Conservation (phyloP, 2,113 vertebrate species). For the Ammospiza nelsoni region DNA sequence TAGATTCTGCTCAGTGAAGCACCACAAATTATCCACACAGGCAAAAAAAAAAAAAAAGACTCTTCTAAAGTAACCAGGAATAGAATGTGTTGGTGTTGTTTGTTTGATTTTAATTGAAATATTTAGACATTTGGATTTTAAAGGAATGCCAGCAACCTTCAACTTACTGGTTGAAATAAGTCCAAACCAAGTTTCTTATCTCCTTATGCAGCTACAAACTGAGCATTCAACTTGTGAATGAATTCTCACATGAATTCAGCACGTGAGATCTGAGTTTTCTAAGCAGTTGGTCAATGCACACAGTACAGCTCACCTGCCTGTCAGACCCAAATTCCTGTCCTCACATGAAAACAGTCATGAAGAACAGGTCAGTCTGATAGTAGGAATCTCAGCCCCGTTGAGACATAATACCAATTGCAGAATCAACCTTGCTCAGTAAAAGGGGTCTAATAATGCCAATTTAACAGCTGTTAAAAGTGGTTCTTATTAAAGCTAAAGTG, state of each 20-base stretch:
- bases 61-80: neutral
- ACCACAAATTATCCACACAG: neutral
- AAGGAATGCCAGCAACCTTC: constrained; percentile 6
- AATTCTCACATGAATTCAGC: neutral
- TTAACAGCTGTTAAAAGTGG: constrained; percentile 51
- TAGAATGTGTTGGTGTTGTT: neutral
- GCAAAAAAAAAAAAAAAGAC: neutral
- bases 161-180: neutral
- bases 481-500: constrained; percentile 17
- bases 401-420: neutral
- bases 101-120: neutral
- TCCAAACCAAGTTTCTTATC: neutral
- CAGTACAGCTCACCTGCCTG: neutral
- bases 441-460: neutral
- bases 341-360: neutral
- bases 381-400: constrained; percentile 16
- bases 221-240: neutral
- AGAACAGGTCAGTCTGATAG: constrained; percentile 4
- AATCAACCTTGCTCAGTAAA: constrained; percentile 50
- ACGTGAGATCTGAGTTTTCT: neutral
- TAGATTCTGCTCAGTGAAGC: neutral
- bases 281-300: neutral
- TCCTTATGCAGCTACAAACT: neutral
- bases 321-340: neutral
- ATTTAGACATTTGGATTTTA: neutral